Conservation (phyloP, 2,113 vertebrate species). For the Chroicocephalus ridibundus region DNA sequence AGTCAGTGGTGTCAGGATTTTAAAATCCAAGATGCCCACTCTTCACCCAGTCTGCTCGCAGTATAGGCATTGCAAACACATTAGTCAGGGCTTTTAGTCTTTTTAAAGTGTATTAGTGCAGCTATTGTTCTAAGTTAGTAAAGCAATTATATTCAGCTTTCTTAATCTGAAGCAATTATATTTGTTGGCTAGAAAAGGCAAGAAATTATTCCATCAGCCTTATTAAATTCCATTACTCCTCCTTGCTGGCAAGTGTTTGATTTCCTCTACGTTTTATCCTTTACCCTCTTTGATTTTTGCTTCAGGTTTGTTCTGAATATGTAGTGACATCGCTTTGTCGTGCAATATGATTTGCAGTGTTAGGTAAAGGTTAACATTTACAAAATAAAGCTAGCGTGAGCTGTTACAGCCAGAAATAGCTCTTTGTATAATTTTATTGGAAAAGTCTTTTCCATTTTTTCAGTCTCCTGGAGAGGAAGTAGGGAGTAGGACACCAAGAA, state of each 20-base stretch:
- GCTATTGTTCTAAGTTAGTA: background rate
- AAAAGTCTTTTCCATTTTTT: background rate
- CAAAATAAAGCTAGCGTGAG: background rate
- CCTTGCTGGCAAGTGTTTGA: background rate
- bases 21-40: background rate
- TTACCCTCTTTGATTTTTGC: background rate
- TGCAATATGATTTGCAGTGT: too few relatives aligned
- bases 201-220: background rate
- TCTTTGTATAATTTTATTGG: background rate
- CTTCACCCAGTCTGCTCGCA: background rate
- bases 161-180: background rate
- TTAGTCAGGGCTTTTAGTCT: background rate
- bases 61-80: background rate
- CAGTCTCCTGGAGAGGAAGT: background rate
- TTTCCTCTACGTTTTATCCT: background rate
- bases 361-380: background rate
- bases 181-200: background rate
- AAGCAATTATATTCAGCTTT: background rate
- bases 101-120: background rate
- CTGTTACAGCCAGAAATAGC: background rate
- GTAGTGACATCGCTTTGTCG: background rate
- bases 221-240: background rate
- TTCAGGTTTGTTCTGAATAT: background rate
- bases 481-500: background rate
- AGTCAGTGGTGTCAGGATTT: background rate